Base-by-base conservation (phyloP, 2,113 vertebrate species). In the Percina caprodes region DNA sequence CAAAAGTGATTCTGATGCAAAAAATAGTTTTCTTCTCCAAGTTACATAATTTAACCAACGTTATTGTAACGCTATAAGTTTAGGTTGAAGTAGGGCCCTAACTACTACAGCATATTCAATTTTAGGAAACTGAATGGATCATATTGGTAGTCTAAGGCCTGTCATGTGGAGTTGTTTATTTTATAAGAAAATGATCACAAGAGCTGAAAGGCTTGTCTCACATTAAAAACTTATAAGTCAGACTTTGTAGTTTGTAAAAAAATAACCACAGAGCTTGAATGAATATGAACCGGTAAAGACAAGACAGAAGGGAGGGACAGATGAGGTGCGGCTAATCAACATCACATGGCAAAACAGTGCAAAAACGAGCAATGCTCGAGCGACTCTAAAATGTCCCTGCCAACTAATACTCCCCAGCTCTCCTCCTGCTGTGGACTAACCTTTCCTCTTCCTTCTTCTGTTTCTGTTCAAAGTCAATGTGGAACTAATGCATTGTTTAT, bases 401-500 rank as follows among this genome's bases (percentile, higher is more conserved):
- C 74, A 51, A 60, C 85, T 85, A 92, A 92, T 90, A 90, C 82
- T 86, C 83, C 77, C 74, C 71, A 84, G 82, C 65, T 85, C 77
- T 80, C 77, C 80, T 85, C 77, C 66, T 69, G 81, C 84, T 69
- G 80, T 88, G 83, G 82, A 91, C 91, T 74, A 90, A 92, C 91
- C 82, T 85, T 83, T 72, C 72, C 23, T 49, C 73, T 63, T 60
- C 42, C 49, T 77, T 77, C 67, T 35, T 89, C 78, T 61, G 76
- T 86, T 93, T 93, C 84, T 69, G 83, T 85, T 93, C 83, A 92
- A 94, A 89, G 85, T 89, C 80, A 86, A 92, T 86, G 86, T 93
- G 93, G 91, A 94, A 92, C 90, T 90, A 94, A 94, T 92, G 86
- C 73, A 59, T 83, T 91, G 92, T 92, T 95, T 93, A 93, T 91